Evolutionary conservation across 2,113 vertebrate genomes (phyloP), one percentile per base, ranked within the genome.

Genomic region (Menidia beryllina): DNA sequence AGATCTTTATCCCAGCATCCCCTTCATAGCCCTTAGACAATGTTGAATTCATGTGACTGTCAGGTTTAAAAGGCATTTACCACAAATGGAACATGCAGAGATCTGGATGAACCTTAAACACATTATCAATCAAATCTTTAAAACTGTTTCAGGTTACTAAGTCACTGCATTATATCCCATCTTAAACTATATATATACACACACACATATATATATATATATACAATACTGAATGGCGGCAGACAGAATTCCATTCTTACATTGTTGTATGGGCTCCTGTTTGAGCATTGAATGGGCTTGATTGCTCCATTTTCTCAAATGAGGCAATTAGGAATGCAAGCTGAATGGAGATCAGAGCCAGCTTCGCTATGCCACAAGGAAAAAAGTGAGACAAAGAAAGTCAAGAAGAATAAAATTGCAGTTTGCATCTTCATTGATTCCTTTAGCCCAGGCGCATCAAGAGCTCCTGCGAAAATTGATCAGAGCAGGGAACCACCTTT

Each of bases 261-360:
- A 72, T 77, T 75, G 79, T 66, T 84, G 69, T 70, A 77, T 49
- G 64, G 81, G 88, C 76, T 70, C 68, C 62, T 68, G 75, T 84
- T 80, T 80, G 72, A 79, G 67, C 75, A 82, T 60, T 90, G 91
- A 88, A 83, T 88, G 53, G 58, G 65, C 71, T 77, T 36, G 57
- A 88, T 89, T 88, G 87, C 85, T 84, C 80, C 69, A 88, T 90
- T 92, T 91, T 88, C 77, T 90, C 77, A 89, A 93, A 92, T 84
- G 85, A 91, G 89, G 82, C 87, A 87, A 91, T 92, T 89, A 91
- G 83, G 67, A 84, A 73, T 51, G 71, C 68, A 70, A 71, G 24
- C 75, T 89, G 86, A 91, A 89, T 85, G 78, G 86, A 84, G 85
- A 91, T 87, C 84, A 78, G 70, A 71, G 84, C 83, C 58, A 65